phyloP scores from a whole-genome alignment of 2,113 vertebrate genomes.

The Erpornis zantholeuca region DNA sequence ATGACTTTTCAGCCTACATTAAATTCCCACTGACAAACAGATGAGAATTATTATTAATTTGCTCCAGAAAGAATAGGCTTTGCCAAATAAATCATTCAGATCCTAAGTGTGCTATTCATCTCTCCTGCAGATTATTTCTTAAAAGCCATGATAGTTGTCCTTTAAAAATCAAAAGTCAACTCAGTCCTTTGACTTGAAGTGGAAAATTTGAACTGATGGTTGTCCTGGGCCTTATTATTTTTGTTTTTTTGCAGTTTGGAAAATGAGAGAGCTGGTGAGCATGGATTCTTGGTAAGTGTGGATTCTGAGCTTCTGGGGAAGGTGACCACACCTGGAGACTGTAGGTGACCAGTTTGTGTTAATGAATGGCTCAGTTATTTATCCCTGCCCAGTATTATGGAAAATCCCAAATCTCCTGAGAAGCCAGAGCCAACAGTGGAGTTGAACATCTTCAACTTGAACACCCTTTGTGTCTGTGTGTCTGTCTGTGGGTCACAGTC shows the following conservation, averaged over 20 bases:
- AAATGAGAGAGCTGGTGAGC: not conserved
- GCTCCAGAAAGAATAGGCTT: not conserved
- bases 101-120: not conserved
- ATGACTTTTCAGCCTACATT: not conserved
- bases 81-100: not conserved
- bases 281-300: not conserved
- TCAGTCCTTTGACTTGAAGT: not conserved
- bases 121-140: not conserved
- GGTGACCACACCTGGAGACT: rapidly evolving
- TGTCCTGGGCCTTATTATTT: not conserved
- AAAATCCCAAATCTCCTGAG: not conserved
- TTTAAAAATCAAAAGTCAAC: not conserved
- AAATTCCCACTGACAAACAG: not conserved
- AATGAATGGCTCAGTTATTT: not conserved
- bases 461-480: not conserved
- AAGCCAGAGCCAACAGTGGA: not conserved
- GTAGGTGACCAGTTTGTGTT: not conserved
- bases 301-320: not conserved
- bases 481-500: not conserved
- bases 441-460: not conserved
- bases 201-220: not conserved
- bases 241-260: not conserved
- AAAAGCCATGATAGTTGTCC: not conserved
- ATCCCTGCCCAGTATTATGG: not conserved
- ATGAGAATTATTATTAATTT: not conserved